Conservation (phyloP, 2,797 vertebrate genomes). For the Lutra lutra region DNA sequence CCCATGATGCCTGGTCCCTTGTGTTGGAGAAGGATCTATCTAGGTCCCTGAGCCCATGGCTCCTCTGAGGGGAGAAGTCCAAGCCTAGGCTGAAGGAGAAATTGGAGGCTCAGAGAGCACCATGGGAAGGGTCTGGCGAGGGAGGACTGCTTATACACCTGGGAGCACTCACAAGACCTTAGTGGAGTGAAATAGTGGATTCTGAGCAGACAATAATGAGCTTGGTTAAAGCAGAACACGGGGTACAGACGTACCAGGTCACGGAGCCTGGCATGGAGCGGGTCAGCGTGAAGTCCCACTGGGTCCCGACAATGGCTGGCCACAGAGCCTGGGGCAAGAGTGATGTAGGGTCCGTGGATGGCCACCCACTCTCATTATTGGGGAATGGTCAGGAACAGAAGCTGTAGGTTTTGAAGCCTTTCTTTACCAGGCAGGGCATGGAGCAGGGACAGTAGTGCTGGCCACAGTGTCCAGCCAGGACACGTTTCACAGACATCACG, state of each 20-base stretch:
- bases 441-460: not conserved
- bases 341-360: rapidly evolving
- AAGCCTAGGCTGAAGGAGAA: not conserved
- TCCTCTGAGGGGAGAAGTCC: not conserved
- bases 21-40: not conserved
- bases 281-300: rapidly evolving
- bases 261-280: not conserved
- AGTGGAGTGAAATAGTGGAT: not conserved
- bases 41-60: not conserved
- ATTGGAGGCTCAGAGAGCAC: rapidly evolving
- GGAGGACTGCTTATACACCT: not conserved
- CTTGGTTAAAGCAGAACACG: rapidly evolving
- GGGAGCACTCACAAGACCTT: not conserved
- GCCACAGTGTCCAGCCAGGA: not conserved
- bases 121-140: not conserved
- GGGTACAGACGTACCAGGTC: too few relatives aligned
- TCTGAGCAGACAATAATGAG: not conserved
- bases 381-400: rapidly evolving
- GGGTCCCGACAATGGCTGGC: rapidly evolving
- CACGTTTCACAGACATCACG: rapidly evolving
- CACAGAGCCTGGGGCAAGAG: not conserved
- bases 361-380: not conserved
- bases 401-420: not conserved
- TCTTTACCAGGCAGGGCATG: too few relatives aligned
- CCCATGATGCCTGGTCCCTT: rapidly evolving